Evolutionary conservation across 2,888 invertebrate species (phyloP).

Genomic region (Microplitis manilae): DNA sequence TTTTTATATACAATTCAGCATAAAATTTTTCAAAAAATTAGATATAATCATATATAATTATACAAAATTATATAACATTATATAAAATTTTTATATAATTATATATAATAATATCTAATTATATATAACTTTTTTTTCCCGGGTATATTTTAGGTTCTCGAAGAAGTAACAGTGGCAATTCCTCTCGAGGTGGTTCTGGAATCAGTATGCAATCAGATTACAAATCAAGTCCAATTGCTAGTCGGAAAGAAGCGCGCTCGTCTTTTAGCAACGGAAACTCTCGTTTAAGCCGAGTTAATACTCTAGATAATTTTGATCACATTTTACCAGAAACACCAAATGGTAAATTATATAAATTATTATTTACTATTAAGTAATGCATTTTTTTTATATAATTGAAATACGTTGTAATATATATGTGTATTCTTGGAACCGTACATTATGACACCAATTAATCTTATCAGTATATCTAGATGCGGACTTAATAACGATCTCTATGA

Average conservation of each 20-base stretch:
- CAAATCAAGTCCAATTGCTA: conserved; percentile 62
- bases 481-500: conserved; percentile 36
- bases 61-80: too few species aligned
- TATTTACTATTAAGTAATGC: background rate
- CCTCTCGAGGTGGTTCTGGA: conserved; percentile 75
- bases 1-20: too few species aligned
- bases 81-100: too few species aligned
- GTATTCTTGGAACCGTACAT: conserved; percentile 43
- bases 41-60: too few species aligned
- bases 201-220: conserved; percentile 73
- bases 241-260: conserved; percentile 57
- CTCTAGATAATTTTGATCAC: conserved; percentile 58
- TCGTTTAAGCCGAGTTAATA: conserved; percentile 52
- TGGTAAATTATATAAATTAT: conserved; percentile 43
- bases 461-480: conserved; percentile 46
- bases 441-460: conserved; percentile 50
- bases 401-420: background rate
- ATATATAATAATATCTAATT: too few species aligned
- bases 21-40: too few species aligned
- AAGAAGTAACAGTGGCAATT: conserved; percentile 74
- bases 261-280: conserved; percentile 53
- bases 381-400: background rate
- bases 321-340: conserved; percentile 53
- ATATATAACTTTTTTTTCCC: too few species aligned
- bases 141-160: conserved; percentile 72